These are phyloP conservation scores for Eclectus roratus DNA, from an alignment of 2,113 vertebrate species.

Conservation along the genomic window DNA sequence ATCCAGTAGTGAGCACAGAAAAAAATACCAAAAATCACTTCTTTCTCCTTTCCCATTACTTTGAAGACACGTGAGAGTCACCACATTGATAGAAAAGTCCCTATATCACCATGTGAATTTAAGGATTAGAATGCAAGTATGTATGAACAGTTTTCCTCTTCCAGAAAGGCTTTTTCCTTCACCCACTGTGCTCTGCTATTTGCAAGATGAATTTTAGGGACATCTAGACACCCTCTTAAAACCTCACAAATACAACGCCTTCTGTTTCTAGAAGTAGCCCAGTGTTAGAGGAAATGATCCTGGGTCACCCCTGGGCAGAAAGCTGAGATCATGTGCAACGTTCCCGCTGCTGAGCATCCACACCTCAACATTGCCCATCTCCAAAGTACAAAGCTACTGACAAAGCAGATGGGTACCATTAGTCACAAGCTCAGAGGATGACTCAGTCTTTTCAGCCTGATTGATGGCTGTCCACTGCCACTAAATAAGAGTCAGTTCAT, in stretches of 20 bases:
- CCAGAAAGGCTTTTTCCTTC: not conserved
- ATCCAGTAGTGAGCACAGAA: not conserved
- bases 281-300: not conserved
- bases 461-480: not conserved
- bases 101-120: not conserved
- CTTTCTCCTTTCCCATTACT: not conserved
- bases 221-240: not conserved
- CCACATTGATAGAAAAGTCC: not conserved
- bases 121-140: not conserved
- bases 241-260: rapidly evolving
- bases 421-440: rapidly evolving
- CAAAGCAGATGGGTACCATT: not conserved
- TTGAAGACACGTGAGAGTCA: not conserved
- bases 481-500: not conserved
- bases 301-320: not conserved
- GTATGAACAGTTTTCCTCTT: not conserved
- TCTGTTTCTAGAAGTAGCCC: not conserved
- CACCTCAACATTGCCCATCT: not conserved
- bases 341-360: not conserved
- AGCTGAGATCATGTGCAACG: not conserved
- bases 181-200: not conserved
- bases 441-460: not conserved
- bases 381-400: not conserved
- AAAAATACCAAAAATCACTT: not conserved
- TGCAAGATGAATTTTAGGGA: not conserved